Conservation (phyloP, 2,113 vertebrate genomes). For the Sphyrna mokarran region DNA sequence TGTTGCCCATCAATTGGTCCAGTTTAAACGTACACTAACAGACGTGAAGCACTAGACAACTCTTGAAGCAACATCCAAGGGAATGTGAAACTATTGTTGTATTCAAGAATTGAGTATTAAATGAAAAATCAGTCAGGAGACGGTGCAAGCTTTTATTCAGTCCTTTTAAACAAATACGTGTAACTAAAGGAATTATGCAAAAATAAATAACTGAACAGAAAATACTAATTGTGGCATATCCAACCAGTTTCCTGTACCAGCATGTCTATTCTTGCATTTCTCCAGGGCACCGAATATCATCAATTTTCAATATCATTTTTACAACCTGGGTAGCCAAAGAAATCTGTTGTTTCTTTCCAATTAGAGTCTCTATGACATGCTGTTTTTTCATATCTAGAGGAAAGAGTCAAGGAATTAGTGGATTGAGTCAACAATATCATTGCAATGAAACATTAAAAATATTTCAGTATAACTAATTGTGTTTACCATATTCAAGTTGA, state of each 20-base stretch:
- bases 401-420: slow-evolving; percentile 38
- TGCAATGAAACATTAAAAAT: not conserved
- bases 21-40: too few species aligned
- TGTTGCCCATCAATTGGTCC: too few species aligned
- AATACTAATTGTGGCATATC: not conserved
- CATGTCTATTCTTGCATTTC: slow-evolving; percentile 76
- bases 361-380: slow-evolving; percentile 91
- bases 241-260: not conserved
- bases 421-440: not conserved
- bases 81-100: not conserved
- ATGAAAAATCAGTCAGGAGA: not conserved
- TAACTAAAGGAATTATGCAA: not conserved
- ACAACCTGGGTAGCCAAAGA: slow-evolving; percentile 88
- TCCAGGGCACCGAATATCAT: slow-evolving; percentile 86
- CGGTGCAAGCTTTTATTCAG: slow-evolving; percentile 23
- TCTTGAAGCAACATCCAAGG: too few species aligned
- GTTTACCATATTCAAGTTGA: not conserved
- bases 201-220: slow-evolving; percentile 34
- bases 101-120: not conserved
- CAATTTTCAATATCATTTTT: slow-evolving; percentile 97
- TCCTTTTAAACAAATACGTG: not conserved
- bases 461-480: too few species aligned
- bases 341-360: slow-evolving; percentile 96
- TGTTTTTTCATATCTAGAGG: slow-evolving; percentile 90
- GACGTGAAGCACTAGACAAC: too few species aligned